Conservation (phyloP, 2,797 vertebrate genomes). For the Xiphorhynchus erythropygius region DNA sequence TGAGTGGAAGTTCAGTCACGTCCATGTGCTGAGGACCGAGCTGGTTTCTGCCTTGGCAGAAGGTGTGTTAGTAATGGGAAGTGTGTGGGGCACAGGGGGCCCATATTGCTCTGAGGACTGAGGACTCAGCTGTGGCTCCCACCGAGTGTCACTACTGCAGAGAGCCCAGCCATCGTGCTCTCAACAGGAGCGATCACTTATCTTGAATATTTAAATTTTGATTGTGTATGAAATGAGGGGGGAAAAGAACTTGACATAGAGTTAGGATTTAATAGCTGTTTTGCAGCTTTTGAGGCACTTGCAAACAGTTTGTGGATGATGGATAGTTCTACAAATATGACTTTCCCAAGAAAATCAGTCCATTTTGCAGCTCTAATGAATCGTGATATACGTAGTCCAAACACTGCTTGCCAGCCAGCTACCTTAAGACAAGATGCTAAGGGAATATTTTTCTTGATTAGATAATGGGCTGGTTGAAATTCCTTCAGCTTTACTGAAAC, state of each 20-base stretch:
- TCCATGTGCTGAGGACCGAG: neutral
- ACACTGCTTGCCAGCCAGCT: conserved; percentile 68
- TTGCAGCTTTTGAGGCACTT: conserved; percentile 21
- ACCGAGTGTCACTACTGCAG: accelerated
- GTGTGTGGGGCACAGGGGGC: accelerated
- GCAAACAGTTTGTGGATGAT: conserved; percentile 49
- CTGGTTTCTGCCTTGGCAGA: neutral
- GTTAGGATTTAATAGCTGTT: conserved; percentile 36
- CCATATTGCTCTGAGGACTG: neutral
- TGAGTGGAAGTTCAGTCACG: neutral
- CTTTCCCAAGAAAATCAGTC: conserved; percentile 65
- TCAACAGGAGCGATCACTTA: neutral
- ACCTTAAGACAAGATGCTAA: conserved; percentile 74
- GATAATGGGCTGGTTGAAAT: conserved; percentile 78
- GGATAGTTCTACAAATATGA: conserved; percentile 66
- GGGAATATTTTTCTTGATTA: conserved; percentile 76
- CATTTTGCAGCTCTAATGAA: conserved; percentile 66
- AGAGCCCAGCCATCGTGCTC: neutral
- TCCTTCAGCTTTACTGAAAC: conserved; percentile 75
- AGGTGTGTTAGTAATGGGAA: neutral
- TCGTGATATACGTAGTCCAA: conserved; percentile 66
- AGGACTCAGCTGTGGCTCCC: neutral
- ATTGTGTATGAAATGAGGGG: neutral
- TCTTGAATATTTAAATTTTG: neutral
- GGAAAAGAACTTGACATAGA: neutral